Conservation (phyloP, 2,888 invertebrate genomes). For the Conistra vaccinii region DNA sequence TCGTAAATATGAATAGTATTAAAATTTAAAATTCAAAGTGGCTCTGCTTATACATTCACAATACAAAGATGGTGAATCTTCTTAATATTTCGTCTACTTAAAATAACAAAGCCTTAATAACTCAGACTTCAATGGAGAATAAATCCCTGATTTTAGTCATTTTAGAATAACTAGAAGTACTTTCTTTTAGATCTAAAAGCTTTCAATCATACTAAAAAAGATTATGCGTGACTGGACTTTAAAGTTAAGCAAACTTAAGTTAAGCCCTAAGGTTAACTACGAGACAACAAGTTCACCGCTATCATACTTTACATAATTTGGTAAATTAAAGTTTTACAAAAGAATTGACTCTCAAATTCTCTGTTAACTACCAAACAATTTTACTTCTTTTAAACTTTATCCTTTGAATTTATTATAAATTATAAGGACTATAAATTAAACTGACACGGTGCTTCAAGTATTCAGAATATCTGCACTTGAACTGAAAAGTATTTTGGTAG, state of each 20-base stretch:
- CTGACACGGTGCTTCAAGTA: slow-evolving; percentile 24
- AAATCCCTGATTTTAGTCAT: background rate
- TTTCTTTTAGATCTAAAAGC: slow-evolving; percentile 5
- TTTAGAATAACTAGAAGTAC: background rate
- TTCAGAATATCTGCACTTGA: slow-evolving; percentile 43
- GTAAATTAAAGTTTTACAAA: slow-evolving; percentile 21
- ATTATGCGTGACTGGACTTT: slow-evolving; percentile 6
- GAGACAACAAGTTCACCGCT: background rate
- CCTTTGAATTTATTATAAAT: slow-evolving; percentile 3
- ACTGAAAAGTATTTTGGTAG: slow-evolving; percentile 41
- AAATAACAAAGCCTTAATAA: slow-evolving; percentile 30
- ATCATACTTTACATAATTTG: background rate
- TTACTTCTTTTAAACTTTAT: slow-evolving; percentile 10
- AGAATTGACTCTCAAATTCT: background rate
- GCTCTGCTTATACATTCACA: slow-evolving; percentile 62
- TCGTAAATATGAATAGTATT: slow-evolving; percentile 64
- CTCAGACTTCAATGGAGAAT: slow-evolving; percentile 8
- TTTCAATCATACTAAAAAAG: slow-evolving; percentile 8
- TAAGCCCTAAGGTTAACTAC: background rate
- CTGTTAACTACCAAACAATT: background rate
- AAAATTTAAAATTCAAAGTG: slow-evolving; percentile 64
- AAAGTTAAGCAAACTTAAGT: background rate
- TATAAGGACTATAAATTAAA: slow-evolving; percentile 27
- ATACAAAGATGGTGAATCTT: slow-evolving; percentile 48
- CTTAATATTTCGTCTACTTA: slow-evolving; percentile 42